Base-by-base conservation (phyloP, 2,888 invertebrate species). In the Selenia dentaria region DNA sequence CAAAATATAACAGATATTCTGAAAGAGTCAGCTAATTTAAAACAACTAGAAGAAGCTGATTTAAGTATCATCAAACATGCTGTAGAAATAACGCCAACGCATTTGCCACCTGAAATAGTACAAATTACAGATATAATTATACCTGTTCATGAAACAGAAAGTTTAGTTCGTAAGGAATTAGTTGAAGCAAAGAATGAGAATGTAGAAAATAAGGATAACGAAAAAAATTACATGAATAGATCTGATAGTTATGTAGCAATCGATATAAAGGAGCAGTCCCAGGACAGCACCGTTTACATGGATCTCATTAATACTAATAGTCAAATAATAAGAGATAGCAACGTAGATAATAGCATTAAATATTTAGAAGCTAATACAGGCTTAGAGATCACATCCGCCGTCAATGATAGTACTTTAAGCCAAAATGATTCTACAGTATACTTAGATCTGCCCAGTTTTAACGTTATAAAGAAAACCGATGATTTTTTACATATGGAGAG, bases 381-480 rank as follows among this genome's bases (percentile, higher is more conserved):
- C 29, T 10, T 13, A 20, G 71, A 75, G 36, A 53, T 25, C 16
- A 1, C 52, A 27, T 49, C 71, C 3, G 51, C 41, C 18, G 52
- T 42, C 38, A 59, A 67, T 37, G 51, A 52, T 47, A 64, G 61
- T 36, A 62, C 62, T 38, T 48, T 79, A 12, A 45, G 68, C 6
- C 74, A 67, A 51, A 75, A 80, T 56, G 87, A 89, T 52, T 88
- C 89, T 18, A 89, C 89, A 0, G 67, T 74, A 31, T 89, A 90
- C 57, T 74, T 90, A 74, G 88, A 90, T 67, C 70, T 86, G 51
- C 90, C 90, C 25, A 80, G 77, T 58, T 67, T 67, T 20, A 53
- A 52, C 16, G 34, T 74, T 32, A 67, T 75, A 32, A 79, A 78
- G 41, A 72, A 77, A 37, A 77, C 79, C 0, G 63, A 77, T 57